Evolutionary conservation across 2,113 vertebrate species (phyloP).

Genomic region (Pardalotus punctatus): DNA sequence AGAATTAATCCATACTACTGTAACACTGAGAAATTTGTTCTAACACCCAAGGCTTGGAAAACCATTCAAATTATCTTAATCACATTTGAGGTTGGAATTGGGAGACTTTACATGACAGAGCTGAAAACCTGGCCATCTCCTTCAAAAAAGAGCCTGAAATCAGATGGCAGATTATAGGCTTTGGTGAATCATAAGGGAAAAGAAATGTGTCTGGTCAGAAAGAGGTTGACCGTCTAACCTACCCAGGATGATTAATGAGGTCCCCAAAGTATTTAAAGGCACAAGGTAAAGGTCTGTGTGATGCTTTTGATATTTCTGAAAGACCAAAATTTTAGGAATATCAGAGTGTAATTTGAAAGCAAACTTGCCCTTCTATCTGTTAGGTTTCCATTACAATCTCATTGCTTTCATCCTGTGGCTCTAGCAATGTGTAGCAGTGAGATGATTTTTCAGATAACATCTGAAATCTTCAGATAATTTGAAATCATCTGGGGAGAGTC

Average conservation of each 20-base stretch:
- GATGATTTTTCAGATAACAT: neutral
- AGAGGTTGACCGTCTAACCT: neutral
- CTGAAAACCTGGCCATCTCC: neutral
- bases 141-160: neutral
- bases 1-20: neutral
- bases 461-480: neutral
- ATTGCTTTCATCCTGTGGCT: neutral
- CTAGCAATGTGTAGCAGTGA: neutral
- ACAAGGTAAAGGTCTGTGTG: neutral
- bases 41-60: neutral
- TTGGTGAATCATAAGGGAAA: neutral
- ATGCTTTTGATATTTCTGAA: neutral
- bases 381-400: neutral
- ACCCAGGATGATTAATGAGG: neutral
- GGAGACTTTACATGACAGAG: neutral
- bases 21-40: neutral
- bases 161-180: neutral
- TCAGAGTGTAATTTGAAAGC: neutral
- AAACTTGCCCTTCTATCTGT: neutral
- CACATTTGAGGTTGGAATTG: neutral
- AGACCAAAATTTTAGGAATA: neutral
- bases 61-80: neutral
- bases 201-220: neutral
- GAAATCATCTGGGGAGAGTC: neutral
- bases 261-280: neutral